A percentile compares a stretch with the other conserved stretches of the same genome.
These are phyloP conservation scores for Hippoglossus stenolepis DNA, from an alignment of 2,113 vertebrate genomes.

Conservation along the genomic window DNA sequence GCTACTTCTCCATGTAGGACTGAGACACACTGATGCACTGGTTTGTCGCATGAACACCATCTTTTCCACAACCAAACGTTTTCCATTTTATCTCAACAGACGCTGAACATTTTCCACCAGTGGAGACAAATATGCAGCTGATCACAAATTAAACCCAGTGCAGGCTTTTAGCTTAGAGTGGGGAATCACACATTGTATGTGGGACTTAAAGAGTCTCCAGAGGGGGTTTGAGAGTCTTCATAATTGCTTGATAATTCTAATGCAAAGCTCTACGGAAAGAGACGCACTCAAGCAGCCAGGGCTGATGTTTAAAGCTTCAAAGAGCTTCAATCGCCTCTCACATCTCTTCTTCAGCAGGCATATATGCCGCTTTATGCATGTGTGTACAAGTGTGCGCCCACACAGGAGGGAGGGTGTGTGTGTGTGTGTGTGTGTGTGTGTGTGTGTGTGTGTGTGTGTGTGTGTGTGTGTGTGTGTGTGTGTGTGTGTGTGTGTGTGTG, in stretches of 20 bases:
- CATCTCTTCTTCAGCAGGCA: neutral
- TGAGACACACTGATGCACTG: neutral
- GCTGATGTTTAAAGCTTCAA: constrained; percentile 39
- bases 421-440: constrained; percentile 24
- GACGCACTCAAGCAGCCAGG: constrained; percentile 17
- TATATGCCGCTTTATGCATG: neutral
- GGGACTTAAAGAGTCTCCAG: constrained; percentile 27
- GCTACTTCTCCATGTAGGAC: neutral
- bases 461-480: constrained; percentile 18
- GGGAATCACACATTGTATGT: constrained; percentile 4
- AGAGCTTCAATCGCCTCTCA: constrained; percentile 17
- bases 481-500: constrained; percentile 13
- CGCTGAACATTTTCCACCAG: neutral
- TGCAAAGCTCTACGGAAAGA: constrained; percentile 24
- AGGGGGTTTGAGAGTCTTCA: neutral
- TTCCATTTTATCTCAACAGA: neutral
- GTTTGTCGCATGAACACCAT: neutral
- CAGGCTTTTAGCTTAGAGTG: constrained; percentile 7
- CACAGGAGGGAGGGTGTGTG: neutral
- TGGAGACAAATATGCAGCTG: neutral
- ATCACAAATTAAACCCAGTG: constrained; percentile 19
- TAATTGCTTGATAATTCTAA: constrained; percentile 32
- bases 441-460: constrained; percentile 15
- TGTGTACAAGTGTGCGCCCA: neutral
- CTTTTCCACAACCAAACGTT: neutral